phyloP scores from a whole-genome alignment of 1,140 invertebrate genomes.

The Drosophila sp. region DNA sequence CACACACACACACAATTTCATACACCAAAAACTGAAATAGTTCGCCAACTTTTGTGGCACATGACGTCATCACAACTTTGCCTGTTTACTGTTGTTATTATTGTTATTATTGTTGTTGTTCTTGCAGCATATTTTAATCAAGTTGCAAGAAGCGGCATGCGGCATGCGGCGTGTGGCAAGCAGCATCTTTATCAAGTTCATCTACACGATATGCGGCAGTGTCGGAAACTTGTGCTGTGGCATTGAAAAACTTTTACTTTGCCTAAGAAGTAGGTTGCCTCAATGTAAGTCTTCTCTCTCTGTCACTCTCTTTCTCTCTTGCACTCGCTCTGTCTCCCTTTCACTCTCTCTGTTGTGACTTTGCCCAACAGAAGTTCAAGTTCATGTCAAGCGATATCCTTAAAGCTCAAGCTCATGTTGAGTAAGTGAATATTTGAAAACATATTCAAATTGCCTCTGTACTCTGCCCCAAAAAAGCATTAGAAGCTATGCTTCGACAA shows the following conservation, averaged over 20 bases:
- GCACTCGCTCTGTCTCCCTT: not conserved
- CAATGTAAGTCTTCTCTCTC: not conserved
- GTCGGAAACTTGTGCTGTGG: slow-evolving; percentile 41
- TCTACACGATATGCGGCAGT: slow-evolving; percentile 26
- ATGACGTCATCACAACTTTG: slow-evolving; percentile 39
- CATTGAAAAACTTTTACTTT: slow-evolving; percentile 59
- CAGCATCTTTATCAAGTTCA: slow-evolving; percentile 44
- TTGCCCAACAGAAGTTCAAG: slow-evolving; percentile 31
- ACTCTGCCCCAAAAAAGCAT: too few species aligned
- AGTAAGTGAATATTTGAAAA: not conserved
- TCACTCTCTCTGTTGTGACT: not conserved
- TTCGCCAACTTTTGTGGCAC: slow-evolving; percentile 30
- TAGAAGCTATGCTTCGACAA: too few species aligned
- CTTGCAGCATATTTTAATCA: slow-evolving; percentile 35
- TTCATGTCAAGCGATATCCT: slow-evolving; percentile 34
- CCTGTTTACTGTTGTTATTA: not conserved
- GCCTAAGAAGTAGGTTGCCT: slow-evolving; percentile 52
- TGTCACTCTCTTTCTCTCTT: too few species aligned
- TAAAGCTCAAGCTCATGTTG: slow-evolving; percentile 8
- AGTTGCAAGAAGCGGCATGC: slow-evolving; percentile 11
- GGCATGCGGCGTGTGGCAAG: too few species aligned
- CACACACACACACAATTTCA: slow-evolving; percentile 10
- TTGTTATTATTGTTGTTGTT: not conserved
- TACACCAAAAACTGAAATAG: slow-evolving; percentile 22
- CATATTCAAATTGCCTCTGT: too few species aligned